Evolutionary conservation across 2,113 vertebrate species (phyloP), one percentile per base, ranked within the genome.

Genomic region (Nycticryphes semicollaris): DNA sequence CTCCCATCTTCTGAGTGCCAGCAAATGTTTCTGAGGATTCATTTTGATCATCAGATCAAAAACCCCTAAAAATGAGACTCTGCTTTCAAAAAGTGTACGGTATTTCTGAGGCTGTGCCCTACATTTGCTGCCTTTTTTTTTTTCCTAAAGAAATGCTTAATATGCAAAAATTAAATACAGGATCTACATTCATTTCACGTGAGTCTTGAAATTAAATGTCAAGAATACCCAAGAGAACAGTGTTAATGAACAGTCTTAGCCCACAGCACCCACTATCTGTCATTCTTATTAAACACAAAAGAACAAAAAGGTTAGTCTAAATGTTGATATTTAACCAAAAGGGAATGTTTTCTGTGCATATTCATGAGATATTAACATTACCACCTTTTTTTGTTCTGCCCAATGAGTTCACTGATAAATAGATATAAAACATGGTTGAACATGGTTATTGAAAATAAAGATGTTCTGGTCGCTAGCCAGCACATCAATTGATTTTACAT

Each of bases 291-390:
- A 89, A 90, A 57, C n/a, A 66, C 27, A 53, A 76, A 78, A 68
- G 56, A 89, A 70, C 59, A 92, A 66, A 73, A 87, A 69, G 28
- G n/a, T 51, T 87, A 35, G 22, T 76, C 37, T 43, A 90, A 90
- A 76, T 68, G 60, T 72, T 93, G 77, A 41, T 84, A 90, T 85
- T 91, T 95, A 91, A 89, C n/a, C 50, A 93, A 69, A 95, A 72
- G 35, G 43, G 22, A 88, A 50, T 19, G 37, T 77, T 90, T 90
- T 63, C 59, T 86, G 14, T 76, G 67, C 67, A 93, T 95, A 91
- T 91, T 68, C 63, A 82, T 50, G 64, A 56, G 41, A 14, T 67
- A 81, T 91, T 92, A 91, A 90, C 43, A 74, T 59, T 14, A 43
- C 78, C 35, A 57, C 43, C 59, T 77, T 80, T 81, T 81, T 95